Base-by-base conservation (phyloP, 92 coral and sea anemone species). In the Actinostola sp. region DNA sequence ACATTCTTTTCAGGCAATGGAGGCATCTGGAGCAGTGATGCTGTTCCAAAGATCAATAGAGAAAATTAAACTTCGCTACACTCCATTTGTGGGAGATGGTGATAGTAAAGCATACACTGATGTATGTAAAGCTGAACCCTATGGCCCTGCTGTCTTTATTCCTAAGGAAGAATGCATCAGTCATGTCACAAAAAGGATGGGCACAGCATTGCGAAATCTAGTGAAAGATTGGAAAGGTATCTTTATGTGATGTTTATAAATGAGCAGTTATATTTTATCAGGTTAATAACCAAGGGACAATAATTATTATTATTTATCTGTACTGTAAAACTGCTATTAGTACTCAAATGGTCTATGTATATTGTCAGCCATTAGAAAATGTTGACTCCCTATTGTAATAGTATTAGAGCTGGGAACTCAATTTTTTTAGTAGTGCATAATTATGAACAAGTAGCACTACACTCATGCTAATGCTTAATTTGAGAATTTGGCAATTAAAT, bases 151-250 rank as follows among this genome's bases (percentile, higher is more conserved):
- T 9, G 78, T 76, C 2, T 84, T 17, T 66, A 89, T 89, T 2
- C 87, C 89, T 0, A 89, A 89, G 35, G 89, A 84, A 25, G 89
- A 84, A n/a, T 89, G 93, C 31, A 55, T 88, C 0, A 41, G 68
- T 1, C 93, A 89, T 56, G 84, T 89, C 26, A 84, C 60, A 13
- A 66, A 66, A 8, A 6, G 72, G 30, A 89, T 80, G 89, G 93
- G 89, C n/a, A 41, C 93, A 0, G 57, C 56, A 30, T 73, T 86
- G 23, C 45, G 81, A 55, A 66, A 25, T 5, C 53, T 63, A 19
- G 45, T 76, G 0, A 66, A 52, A n/a, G 87, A 80, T 16, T 46
- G 63, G 26, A 86, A 86, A 71, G 87, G 71, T 81, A 60, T 10
- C 7, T 60, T 25, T 13, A 8, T 15, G 1, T 55, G 12, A n/a